These are phyloP conservation scores for Nothobranchius furzeri DNA, from an alignment of 2,113 vertebrate species.

Conservation along the genomic window DNA sequence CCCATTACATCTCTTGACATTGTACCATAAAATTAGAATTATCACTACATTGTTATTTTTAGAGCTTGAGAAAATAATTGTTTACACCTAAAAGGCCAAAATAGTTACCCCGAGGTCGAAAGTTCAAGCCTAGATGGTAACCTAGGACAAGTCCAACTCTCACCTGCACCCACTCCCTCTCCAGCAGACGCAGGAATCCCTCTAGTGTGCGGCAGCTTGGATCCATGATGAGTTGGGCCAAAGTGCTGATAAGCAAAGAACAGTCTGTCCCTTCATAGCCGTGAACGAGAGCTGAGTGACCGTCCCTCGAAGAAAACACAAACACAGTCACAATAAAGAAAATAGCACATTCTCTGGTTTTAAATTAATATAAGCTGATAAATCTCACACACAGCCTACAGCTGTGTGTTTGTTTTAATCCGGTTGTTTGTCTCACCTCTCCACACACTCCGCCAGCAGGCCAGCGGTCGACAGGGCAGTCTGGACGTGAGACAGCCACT, in stretches of 20 bases:
- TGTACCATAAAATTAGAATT: too few species aligned
- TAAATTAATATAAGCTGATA: too few species aligned
- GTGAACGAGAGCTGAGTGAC: constrained; percentile 83
- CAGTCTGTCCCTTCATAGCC: constrained; percentile 84
- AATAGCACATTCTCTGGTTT: neutral
- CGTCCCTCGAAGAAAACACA: constrained; percentile 74
- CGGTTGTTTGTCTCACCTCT: constrained; percentile 74
- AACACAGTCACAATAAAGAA: neutral
- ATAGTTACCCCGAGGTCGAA: too few species aligned
- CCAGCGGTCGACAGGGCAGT: constrained; percentile 82
- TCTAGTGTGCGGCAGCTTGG: constrained; percentile 78
- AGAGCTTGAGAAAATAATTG: too few species aligned
- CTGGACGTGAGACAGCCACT: constrained; percentile 86
- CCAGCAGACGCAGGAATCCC: constrained; percentile 87
- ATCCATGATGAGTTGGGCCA: constrained; percentile 88
- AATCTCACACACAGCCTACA: too few species aligned
- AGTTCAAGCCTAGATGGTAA: too few species aligned
- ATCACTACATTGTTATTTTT: too few species aligned
- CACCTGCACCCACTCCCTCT: constrained; percentile 90
- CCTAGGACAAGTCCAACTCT: too few species aligned
- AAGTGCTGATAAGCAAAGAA: constrained; percentile 84
- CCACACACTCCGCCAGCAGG: constrained; percentile 85
- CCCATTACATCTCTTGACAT: too few species aligned
- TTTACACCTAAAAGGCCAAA: too few species aligned
- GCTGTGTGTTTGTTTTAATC: too few species aligned